Evolutionary conservation across 2,797 vertebrate genomes (phyloP), one percentile per base, ranked within the genome.

Genomic region (Pangasius krempfi): DNA sequence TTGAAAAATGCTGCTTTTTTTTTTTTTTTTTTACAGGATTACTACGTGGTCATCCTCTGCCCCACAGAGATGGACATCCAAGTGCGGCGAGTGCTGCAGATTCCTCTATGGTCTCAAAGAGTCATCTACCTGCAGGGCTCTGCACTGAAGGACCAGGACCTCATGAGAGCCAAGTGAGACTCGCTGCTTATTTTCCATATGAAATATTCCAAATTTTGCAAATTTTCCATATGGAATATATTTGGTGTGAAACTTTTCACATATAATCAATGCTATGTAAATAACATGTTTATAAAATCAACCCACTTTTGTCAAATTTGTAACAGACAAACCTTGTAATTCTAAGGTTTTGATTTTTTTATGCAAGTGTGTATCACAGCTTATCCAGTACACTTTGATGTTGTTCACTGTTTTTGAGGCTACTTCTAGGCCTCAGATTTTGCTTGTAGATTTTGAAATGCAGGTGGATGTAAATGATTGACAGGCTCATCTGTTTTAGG

Each of bases 111-210:
- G 97, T 97, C 96, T 47, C 97, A 97, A 92, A 95, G 97, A 58
- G 96, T 97, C 83, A 97, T 97, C 91, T 97, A 97, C 91, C 95
- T 97, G 76, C 97, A 97, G 87, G 97, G 97, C 13, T 97, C 97
- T 1, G 96, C 96, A 10, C 95, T 97, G 62, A 97, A 97, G 91
- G 97, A 97, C 92, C 96, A 97, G 93, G 97, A 97, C 91, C 94
- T 97, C 83, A 97, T 97, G 96, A 96, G 97, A 90, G 97, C 97
- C 89, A 97, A 97, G 97, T 97, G 92, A 94, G 96, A 93, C 25
- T 33, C 13, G 18, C 8, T 20, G 33, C 30, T 22, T 10, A 58
- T 40, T 47, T 47, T 44, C 25, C 60, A 83, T 44, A 12, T 44
- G 12, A 76, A 27, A 44, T 76, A 27, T 27, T 78, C 4, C 22